Conservation (phyloP, 1,140 invertebrate species). For the Bombus huntii region DNA sequence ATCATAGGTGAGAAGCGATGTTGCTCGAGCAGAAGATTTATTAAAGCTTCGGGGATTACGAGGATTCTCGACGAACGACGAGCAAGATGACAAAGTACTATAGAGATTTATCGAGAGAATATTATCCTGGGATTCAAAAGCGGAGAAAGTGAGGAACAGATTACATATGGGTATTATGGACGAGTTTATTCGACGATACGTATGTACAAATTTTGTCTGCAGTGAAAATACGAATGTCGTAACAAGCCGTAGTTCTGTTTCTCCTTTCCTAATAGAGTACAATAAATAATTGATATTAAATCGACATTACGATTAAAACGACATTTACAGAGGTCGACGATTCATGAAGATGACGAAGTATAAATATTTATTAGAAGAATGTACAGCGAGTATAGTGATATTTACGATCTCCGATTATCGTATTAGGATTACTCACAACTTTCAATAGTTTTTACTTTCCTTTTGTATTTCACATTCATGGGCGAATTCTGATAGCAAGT, state of each 20-base stretch:
- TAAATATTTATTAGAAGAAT: no score
- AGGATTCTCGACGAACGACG: not conserved
- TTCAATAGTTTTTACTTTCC: no score
- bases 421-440: no score
- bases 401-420: no score
- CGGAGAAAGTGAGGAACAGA: not conserved
- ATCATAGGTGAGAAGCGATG: not conserved
- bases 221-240: constrained; percentile 29
- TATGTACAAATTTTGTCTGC: constrained; percentile 59
- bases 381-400: no score
- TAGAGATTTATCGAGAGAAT: not conserved
- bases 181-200: constrained; percentile 52
- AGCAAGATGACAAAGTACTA: not conserved
- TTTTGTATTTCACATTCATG: no score
- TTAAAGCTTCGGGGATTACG: not conserved
- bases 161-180: not conserved
- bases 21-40: not conserved
- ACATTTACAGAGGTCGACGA: not conserved
- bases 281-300: not conserved
- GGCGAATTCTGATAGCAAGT: no score
- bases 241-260: not conserved
- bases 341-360: no score
- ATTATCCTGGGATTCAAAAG: not conserved
- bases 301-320: not conserved
- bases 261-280: not conserved